Percentiles rank a stretch among this genome's conserved stretches.
Conservation (phyloP, 2,797 vertebrate species). For the Enoplosus armatus region DNA sequence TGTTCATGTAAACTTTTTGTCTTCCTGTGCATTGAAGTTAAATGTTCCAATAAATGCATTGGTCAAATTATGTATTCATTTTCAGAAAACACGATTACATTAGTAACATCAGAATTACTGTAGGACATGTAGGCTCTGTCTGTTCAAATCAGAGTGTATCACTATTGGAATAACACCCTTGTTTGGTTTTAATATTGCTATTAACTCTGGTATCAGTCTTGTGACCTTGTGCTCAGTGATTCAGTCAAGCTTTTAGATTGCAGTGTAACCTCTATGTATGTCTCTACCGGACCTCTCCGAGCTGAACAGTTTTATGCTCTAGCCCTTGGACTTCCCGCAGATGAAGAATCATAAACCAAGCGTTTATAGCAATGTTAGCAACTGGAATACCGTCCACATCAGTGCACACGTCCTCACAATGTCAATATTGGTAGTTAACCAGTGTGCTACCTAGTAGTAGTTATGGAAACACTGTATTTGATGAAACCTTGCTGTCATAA, state of each 20-base stretch:
- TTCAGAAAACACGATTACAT: background rate
- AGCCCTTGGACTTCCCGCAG: conserved; percentile 79
- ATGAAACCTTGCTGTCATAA: conserved; percentile 31
- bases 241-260: conserved; percentile 73
- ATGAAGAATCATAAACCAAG: conserved; percentile 82
- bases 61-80: background rate
- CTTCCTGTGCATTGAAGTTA: background rate
- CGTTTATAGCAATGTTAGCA: conserved; percentile 79
- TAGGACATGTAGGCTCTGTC: background rate
- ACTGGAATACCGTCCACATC: conserved; percentile 75
- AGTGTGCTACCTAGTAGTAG: conserved; percentile 33
- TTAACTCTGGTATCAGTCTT: conserved; percentile 60
- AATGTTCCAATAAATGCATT: background rate
- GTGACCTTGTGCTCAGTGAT: conserved; percentile 71
- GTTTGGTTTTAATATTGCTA: conserved; percentile 69
- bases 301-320: conserved; percentile 81
- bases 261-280: conserved; percentile 63
- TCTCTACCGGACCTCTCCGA: conserved; percentile 63
- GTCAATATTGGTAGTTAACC: conserved; percentile 73
- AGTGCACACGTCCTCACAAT: conserved; percentile 72
- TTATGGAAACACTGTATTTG: conserved; percentile 40
- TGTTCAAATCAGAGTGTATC: conserved; percentile 33
- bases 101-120: background rate
- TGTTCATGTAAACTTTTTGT: background rate
- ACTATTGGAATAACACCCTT: conserved; percentile 44